Base-by-base conservation (phyloP, 2,797 vertebrate genomes). In the Eupleurogrammus muticus region DNA sequence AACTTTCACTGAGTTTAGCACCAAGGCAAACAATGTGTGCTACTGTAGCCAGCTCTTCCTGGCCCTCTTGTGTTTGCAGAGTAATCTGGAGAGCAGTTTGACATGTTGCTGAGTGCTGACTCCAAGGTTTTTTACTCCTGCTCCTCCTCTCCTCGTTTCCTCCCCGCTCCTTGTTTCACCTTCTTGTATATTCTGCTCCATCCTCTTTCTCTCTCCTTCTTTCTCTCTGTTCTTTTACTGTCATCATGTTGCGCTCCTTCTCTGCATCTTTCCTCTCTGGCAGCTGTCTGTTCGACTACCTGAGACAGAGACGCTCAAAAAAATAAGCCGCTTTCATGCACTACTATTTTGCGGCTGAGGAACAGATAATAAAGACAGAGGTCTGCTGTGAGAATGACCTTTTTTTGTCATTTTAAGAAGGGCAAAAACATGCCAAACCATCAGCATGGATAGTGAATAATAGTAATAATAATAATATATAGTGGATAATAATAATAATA, bases 361-460 rank as follows among this genome's bases (percentile, higher is more conserved):
- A 66, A 57, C 65, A 75, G 89, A 93, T 92, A 92, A 92, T 73
- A 66, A 77, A 69, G 51, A 73, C 70, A 75, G 40, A 80, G 79
- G 80, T 73, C 63, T 76, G 70, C 72, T 66, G 82, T 51, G n/a
- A 84, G 68, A 79, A 80, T 90, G 74, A 82, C 84, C 65, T 64
- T 76, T 77, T 87, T 82, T 55, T 54, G 53, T 42, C 47, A 75
- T 73, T 77, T 63, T 9, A n/a, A 50, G 44, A 35, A 60, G 75
- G 80, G 73, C 28, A 70, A 75, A 47, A 69, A 79, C 58, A 62
- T 6, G 12, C 59, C 46, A 34, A 73, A 61, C 77, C 84, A 91
- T 92, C 89, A 87, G 75, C 82, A 86, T 80, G 66, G 86, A 82
- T 87, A 75, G 78, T n/a, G n/a, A n/a, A n/a, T n/a, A n/a, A n/a